Conservation (phyloP, 2,888 invertebrate species). For the Hoplodrina blanda region DNA sequence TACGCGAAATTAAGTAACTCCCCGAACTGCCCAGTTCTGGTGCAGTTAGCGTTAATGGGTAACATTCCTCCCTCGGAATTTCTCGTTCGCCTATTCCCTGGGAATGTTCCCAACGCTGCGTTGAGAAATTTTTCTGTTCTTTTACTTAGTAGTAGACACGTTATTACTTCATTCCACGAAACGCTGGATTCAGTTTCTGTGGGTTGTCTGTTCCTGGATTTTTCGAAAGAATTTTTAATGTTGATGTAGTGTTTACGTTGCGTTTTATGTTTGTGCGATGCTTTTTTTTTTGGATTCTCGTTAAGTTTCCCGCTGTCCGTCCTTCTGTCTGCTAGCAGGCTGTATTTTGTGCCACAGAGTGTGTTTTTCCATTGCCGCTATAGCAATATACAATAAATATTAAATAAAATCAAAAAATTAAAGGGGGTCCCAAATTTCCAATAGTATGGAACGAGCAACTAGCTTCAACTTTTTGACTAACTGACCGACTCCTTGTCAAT, state of each 20-base stretch:
- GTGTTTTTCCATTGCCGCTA: no score
- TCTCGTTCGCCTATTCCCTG: slow-evolving; percentile 63
- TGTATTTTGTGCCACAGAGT: no score
- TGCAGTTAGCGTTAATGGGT: slow-evolving; percentile 76
- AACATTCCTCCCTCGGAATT: slow-evolving; percentile 72
- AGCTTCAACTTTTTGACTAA: no score
- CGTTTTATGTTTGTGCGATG: slow-evolving; percentile 5
- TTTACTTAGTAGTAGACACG: slow-evolving; percentile 47
- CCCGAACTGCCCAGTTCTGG: slow-evolving; percentile 71
- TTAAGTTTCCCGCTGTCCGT: no score
- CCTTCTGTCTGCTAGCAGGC: no score
- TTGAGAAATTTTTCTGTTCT: slow-evolving; percentile 62
- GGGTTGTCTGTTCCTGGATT: slow-evolving; percentile 29
- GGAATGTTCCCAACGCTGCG: slow-evolving; percentile 56
- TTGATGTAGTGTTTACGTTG: neutral
- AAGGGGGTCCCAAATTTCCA: no score
- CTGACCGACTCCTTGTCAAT: no score
- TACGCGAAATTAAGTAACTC: slow-evolving; percentile 75
- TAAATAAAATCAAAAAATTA: no score
- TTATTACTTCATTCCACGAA: slow-evolving; percentile 61
- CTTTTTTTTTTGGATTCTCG: neutral
- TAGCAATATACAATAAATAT: no score
- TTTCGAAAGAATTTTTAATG: slow-evolving; percentile 25
- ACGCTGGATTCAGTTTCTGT: slow-evolving; percentile 41
- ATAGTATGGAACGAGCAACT: no score